Percentiles rank a stretch among this genome's conserved stretches.
These are phyloP conservation scores for Cyrtonyx montezumae DNA, from an alignment of 2,113 vertebrate species.

Conservation along the genomic window DNA sequence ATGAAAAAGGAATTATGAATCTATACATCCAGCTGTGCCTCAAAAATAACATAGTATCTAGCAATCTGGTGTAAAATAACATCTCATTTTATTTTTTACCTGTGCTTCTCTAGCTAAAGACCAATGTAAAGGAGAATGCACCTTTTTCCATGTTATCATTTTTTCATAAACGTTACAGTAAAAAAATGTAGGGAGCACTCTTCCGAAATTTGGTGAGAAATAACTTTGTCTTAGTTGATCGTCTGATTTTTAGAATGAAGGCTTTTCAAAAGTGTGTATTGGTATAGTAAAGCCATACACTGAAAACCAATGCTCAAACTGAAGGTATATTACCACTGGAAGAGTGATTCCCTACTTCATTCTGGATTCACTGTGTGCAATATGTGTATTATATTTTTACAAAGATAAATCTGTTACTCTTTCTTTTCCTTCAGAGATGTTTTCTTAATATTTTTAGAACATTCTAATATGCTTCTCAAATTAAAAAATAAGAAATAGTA, in stretches of 20 bases:
- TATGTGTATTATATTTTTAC: not conserved
- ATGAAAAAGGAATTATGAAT: not conserved
- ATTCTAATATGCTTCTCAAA: not conserved
- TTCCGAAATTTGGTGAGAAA: not conserved
- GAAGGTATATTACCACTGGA: not conserved
- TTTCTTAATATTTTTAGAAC: not conserved
- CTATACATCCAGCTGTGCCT: not conserved
- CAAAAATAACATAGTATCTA: not conserved
- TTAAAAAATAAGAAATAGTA: not conserved
- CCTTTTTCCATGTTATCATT: not conserved
- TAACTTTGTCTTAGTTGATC: not conserved
- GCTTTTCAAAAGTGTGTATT: constrained; percentile 1
- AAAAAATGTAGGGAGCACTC: not conserved
- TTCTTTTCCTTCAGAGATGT: not conserved
- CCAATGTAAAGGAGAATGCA: not conserved
- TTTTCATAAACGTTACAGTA: not conserved
- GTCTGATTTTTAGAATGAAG: not conserved
- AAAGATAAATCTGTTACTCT: not conserved
- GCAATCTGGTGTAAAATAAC: not conserved
- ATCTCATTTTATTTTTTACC: not conserved
- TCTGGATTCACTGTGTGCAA: not conserved
- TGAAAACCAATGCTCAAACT: too few species aligned
- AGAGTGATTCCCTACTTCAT: not conserved
- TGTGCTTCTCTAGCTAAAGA: not conserved
- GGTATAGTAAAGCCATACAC: not conserved